Conservation (phyloP, 2,888 invertebrate species). For the Agrochola lychnidis region DNA sequence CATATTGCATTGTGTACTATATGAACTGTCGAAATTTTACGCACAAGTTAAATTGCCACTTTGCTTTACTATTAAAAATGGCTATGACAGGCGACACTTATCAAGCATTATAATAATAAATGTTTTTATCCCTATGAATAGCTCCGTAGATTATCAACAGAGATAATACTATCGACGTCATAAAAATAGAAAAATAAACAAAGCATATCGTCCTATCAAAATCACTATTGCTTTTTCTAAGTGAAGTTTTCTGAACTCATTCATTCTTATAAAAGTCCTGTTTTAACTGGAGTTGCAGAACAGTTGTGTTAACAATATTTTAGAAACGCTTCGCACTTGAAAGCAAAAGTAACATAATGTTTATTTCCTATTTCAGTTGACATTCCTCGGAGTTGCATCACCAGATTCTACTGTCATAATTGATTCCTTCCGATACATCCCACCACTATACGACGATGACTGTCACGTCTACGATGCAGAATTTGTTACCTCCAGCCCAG, state of each 20-base stretch:
- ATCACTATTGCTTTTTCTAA: not conserved
- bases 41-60: not conserved
- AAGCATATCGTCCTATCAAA: not conserved
- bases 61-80: not conserved
- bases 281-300: not conserved
- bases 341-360: not conserved
- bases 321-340: not conserved
- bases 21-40: not conserved
- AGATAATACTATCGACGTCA: slow-evolving; percentile 21
- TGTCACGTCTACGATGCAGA: slow-evolving; percentile 67
- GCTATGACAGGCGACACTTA: slow-evolving; percentile 10
- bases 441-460: slow-evolving; percentile 59
- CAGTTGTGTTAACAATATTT: not conserved
- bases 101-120: slow-evolving; percentile 23
- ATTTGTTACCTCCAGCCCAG: slow-evolving; percentile 48
- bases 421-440: slow-evolving; percentile 73
- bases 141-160: slow-evolving; percentile 27
- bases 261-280: not conserved
- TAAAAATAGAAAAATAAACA: slow-evolving; percentile 30
- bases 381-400: slow-evolving; percentile 65
- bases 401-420: slow-evolving; percentile 65
- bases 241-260: not conserved
- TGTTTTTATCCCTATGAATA: slow-evolving; percentile 11
- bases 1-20: too few relatives aligned
- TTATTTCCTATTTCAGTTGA: slow-evolving; percentile 62